Percentiles rank a stretch among this genome's conserved stretches.
phyloP scores from a whole-genome alignment of 2,113 vertebrate genomes.

The Malurus cyaneus region DNA sequence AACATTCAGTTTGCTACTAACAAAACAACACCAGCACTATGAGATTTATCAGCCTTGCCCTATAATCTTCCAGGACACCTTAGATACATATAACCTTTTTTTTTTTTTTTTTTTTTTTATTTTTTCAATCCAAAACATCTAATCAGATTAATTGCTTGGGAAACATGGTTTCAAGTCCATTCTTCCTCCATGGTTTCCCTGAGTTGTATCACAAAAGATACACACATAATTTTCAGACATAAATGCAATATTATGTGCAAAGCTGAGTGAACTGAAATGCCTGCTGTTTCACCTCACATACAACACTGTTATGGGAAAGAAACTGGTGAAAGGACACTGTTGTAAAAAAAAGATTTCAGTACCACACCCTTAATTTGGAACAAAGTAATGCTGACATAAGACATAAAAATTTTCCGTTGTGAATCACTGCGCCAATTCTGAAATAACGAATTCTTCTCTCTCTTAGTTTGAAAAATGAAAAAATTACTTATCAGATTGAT shows the following conservation, averaged over 20 bases:
- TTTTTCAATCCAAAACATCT: background rate
- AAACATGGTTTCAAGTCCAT: background rate
- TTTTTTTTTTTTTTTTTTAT: too few species aligned
- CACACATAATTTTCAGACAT: background rate
- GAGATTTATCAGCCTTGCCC: too few species aligned
- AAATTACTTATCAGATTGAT: constrained; percentile 20
- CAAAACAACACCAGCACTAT: too few species aligned
- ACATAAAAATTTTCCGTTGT: constrained; percentile 9
- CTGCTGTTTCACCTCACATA: background rate
- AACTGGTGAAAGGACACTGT: background rate
- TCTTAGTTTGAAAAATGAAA: constrained; percentile 34
- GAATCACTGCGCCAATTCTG: background rate
- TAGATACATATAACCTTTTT: too few species aligned
- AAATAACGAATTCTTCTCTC: constrained; percentile 2
- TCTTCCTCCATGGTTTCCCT: background rate
- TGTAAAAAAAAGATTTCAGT: background rate
- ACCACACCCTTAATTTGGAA: background rate
- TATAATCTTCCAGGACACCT: too few species aligned
- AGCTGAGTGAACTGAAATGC: background rate
- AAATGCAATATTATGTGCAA: background rate
- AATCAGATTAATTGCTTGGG: background rate
- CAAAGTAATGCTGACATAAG: constrained; percentile 18
- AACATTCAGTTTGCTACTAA: too few species aligned
- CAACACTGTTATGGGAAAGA: background rate
- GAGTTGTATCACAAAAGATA: background rate